A percentile compares a stretch with the other conserved stretches of the same genome.
Conservation (phyloP, 2,113 vertebrate species). For the Gallinago paraguaiae region DNA sequence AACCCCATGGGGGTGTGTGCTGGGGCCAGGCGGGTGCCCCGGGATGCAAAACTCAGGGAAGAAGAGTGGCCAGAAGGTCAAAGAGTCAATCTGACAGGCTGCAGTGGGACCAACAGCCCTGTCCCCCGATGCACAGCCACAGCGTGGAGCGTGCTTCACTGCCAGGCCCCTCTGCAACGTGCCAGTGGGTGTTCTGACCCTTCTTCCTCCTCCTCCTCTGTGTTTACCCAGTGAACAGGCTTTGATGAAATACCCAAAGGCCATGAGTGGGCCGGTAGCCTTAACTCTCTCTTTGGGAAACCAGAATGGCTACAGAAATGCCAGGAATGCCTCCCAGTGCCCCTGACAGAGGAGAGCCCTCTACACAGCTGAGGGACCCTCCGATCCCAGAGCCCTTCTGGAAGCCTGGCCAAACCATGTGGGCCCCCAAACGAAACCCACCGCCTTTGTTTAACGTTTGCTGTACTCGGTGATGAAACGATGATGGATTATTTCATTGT, state of each 20-base stretch:
- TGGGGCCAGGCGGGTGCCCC: accelerated
- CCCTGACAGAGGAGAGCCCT: accelerated
- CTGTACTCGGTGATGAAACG: background rate
- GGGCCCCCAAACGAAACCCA: background rate
- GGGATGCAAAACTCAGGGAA: background rate
- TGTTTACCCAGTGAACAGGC: accelerated
- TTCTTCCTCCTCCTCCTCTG: background rate
- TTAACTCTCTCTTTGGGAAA: background rate
- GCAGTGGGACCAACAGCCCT: background rate
- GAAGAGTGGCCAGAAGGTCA: background rate
- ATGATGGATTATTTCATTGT: conserved; percentile 17
- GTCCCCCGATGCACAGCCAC: accelerated
- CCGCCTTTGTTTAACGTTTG: background rate
- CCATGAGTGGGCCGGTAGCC: accelerated
- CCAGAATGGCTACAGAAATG: background rate
- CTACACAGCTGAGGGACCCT: background rate
- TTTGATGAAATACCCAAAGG: background rate
- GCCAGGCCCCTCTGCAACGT: accelerated
- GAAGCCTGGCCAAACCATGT: background rate
- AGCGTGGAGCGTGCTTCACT: accelerated
- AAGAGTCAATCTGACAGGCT: background rate
- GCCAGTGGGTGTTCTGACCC: background rate
- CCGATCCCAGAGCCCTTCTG: accelerated
- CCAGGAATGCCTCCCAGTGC: background rate
- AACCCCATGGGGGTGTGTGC: accelerated